Evolutionary conservation across 2,888 invertebrate species (phyloP).

Genomic region (Trissoscelio sp.): DNA sequence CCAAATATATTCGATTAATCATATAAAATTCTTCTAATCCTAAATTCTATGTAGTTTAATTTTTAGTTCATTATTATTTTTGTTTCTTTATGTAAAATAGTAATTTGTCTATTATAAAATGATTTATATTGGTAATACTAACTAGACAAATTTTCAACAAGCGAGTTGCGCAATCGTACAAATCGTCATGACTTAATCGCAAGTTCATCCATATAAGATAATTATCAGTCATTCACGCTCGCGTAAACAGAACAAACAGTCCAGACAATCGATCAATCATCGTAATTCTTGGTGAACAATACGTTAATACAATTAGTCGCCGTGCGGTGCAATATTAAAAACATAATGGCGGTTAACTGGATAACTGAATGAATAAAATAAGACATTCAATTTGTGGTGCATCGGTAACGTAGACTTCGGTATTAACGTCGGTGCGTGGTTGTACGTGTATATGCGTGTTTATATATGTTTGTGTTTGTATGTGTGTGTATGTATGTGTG

Average conservation of each 20-base stretch:
- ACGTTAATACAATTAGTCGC: constrained; percentile 51
- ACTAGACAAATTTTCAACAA: no score
- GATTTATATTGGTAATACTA: no score
- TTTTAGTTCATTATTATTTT: no score
- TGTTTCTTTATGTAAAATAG: no score
- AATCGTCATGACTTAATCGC: constrained; percentile 28
- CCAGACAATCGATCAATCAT: constrained; percentile 56
- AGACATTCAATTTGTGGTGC: constrained; percentile 68
- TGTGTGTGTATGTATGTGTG: constrained; percentile 65
- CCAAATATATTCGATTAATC: no score
- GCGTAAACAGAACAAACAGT: constrained; percentile 37
- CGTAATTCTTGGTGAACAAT: constrained; percentile 52
- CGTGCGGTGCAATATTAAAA: constrained; percentile 55
- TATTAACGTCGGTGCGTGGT: constrained; percentile 43
- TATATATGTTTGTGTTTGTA: constrained; percentile 45
- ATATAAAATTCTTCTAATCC: no score
- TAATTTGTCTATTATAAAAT: no score
- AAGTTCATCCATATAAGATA: constrained; percentile 36
- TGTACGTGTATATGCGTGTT: constrained; percentile 59
- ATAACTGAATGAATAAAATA: constrained; percentile 66
- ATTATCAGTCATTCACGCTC: constrained; percentile 31
- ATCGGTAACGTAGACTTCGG: constrained; percentile 63
- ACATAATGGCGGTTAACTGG: constrained; percentile 64
- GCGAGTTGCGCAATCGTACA: constrained; percentile 31
- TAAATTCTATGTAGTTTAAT: no score